Evolutionary conservation across 2,888 invertebrate species (phyloP).

Genomic region (Argyra leucocephala): DNA sequence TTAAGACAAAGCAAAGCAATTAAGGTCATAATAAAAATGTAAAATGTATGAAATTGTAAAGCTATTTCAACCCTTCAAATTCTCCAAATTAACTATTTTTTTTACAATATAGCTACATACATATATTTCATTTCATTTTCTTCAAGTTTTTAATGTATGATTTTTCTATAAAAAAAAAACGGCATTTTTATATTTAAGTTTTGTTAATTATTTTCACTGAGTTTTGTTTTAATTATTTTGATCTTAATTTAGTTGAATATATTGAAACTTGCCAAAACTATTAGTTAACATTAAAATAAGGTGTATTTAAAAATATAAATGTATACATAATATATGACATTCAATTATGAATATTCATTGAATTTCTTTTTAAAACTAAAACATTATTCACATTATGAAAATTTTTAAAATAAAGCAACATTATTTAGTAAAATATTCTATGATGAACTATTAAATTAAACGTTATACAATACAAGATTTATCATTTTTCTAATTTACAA

Average conservation of each 20-base stretch:
- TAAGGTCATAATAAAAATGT: too few species aligned
- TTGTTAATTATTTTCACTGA: neutral
- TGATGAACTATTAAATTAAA: neutral
- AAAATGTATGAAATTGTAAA: too few species aligned
- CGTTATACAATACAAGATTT: too few species aligned
- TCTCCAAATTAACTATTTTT: too few species aligned
- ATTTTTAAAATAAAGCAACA: neutral
- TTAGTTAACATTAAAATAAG: neutral
- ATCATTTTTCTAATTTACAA: too few species aligned
- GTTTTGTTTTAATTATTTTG: neutral
- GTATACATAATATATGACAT: neutral
- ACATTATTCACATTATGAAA: neutral
- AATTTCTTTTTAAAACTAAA: neutral
- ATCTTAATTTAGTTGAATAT: neutral
- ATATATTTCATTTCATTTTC: too few species aligned
- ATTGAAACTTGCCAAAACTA: constrained; percentile 6
- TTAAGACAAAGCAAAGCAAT: too few species aligned
- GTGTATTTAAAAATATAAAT: neutral
- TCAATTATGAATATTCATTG: neutral
- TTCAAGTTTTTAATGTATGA: too few species aligned
- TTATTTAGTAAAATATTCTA: neutral
- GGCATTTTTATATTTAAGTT: neutral
- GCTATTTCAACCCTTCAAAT: too few species aligned
- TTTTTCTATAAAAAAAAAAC: neutral
- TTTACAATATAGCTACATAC: too few species aligned